phyloP scores from a whole-genome alignment of 2,888 invertebrate genomes.

The Eupeodes latifasciatus region DNA sequence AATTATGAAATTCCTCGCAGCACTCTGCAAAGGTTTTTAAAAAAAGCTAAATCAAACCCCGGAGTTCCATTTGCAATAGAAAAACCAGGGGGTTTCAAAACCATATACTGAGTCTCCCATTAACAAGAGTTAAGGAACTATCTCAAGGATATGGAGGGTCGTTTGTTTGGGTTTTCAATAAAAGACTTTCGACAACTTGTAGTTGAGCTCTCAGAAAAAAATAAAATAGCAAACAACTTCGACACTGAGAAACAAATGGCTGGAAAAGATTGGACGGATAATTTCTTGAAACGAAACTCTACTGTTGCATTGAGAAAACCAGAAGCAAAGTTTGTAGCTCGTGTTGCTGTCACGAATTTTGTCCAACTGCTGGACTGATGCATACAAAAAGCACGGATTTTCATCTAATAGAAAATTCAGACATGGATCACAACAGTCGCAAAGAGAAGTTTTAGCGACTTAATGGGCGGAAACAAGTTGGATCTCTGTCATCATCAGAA shows the following conservation, averaged over 20 bases:
- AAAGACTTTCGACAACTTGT: conserved; percentile 3
- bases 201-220: conserved; percentile 4
- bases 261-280: conserved; percentile 3
- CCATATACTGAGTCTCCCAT: background rate
- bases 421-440: background rate
- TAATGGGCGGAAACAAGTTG: background rate
- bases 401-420: conserved; percentile 4
- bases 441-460: background rate
- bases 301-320: conserved; percentile 24
- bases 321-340: conserved; percentile 6
- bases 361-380: conserved; percentile 1
- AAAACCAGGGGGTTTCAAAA: background rate
- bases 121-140: background rate
- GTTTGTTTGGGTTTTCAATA: conserved; percentile 15
- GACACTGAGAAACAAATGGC: no score
- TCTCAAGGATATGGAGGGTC: conserved; percentile 17
- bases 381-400: background rate
- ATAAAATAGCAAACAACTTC: no score
- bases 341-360: conserved; percentile 5
- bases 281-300: conserved; percentile 6
- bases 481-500: conserved; percentile 9
- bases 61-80: background rate
- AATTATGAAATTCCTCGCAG: no score
- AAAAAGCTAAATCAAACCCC: background rate
- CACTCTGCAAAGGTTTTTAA: background rate